Evolutionary conservation across 2,888 invertebrate species (phyloP), one percentile per base, ranked within the genome.

Genomic region (Parapristionchus giblindavisi): DNA sequence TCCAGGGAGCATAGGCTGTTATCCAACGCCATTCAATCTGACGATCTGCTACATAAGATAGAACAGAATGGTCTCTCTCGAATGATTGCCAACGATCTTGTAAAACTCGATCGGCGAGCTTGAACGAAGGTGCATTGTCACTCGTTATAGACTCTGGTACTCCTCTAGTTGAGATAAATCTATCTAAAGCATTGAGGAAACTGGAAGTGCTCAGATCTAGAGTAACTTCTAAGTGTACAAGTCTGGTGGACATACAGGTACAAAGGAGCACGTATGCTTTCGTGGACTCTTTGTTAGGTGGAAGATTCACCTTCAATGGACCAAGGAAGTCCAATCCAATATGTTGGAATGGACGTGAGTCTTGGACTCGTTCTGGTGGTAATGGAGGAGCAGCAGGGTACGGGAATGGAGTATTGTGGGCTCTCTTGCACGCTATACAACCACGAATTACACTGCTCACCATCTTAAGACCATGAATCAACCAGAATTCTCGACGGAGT

Each of bases 41-140:
- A 4, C 27, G 27, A 21, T 3, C n/a, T 6, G 34, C 36, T 3
- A 61, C 61, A 17, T 34, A 17, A 5, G 34, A 32, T n/a, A 36
- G 21, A 6, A 61, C 61, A 2, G 61, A 36, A 3, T 14, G 8
- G 36, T 61, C 61, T 3, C 11, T 24, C 4, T 24, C 34, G 36
- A 61, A 36, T 36, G 61, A 32, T 29, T 32, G 21, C 61, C 61
- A 61, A 27, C 34, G n/a, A 3, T 61, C 61, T 34, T 21, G 32
- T 36, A 65, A 21, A 17, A 65, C 5, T 21, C 6, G 3, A 34
- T 65, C 43, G 14, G 52, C 40, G n/a, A 75, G 32, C 32, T 60
- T 56, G 79, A 90, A 89, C 77, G 88, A 88, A 0, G 85, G 85
- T 0, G 88, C 88, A 75, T 89, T 89, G 71, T 90, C 89, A 36